Conservation (phyloP, 1,140 invertebrate species). For the Anastatus disparis region DNA sequence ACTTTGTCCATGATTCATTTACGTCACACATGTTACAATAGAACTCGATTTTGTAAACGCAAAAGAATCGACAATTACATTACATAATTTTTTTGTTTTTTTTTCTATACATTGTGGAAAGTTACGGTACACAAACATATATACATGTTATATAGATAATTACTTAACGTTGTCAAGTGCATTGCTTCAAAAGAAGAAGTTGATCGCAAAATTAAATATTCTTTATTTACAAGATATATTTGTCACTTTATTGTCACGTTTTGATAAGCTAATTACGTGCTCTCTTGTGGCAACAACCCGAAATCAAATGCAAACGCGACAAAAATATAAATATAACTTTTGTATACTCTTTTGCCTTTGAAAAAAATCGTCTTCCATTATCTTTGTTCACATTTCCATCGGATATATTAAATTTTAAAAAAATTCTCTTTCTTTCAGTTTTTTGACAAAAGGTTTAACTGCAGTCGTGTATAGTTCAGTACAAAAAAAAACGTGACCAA, state of each 20-base stretch:
- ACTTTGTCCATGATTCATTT: no score
- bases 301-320: background rate
- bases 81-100: no score
- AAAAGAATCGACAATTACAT: no score
- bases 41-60: no score
- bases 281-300: slow-evolving; percentile 7
- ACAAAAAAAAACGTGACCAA: slow-evolving; percentile 27
- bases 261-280: slow-evolving; percentile 28
- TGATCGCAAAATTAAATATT: no score
- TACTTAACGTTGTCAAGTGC: no score
- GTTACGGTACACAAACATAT: no score
- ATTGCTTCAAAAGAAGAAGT: no score
- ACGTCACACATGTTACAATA: no score
- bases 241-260: slow-evolving; percentile 29
- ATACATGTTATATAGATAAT: no score
- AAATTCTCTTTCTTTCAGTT: background rate
- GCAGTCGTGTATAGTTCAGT: slow-evolving; percentile 10
- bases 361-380: background rate
- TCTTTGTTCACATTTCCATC: background rate
- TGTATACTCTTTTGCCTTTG: background rate
- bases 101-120: no score
- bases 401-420: background rate
- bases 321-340: background rate
- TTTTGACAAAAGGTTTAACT: slow-evolving; percentile 26
- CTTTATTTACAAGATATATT: no score